Evolutionary conservation across 2,888 invertebrate genomes (phyloP), one percentile per base, ranked within the genome.

Genomic region (Caenorhabditis sp.): DNA sequence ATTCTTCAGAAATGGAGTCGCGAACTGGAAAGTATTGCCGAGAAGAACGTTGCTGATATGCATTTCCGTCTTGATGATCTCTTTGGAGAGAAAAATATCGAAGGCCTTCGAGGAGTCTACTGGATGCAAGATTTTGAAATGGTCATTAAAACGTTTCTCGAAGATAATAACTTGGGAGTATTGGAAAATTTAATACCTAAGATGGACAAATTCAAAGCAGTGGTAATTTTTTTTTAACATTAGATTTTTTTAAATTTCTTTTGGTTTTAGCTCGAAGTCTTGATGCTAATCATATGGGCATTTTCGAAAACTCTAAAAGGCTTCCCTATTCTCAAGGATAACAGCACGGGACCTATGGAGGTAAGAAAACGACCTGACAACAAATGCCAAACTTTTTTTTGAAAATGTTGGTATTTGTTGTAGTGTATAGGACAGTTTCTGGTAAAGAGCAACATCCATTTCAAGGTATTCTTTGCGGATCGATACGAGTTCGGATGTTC

Each of bases 401-500:
- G n/a, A 14, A 44, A 24, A 8, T 14, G 41, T 63, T 35, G 44
- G 44, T 19, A 51, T 68, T 24, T n/a, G n/a, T n/a, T n/a, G n/a
- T n/a, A n/a, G n/a, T n/a, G n/a, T n/a, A n/a, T n/a, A n/a, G n/a
- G n/a, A n/a, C n/a, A n/a, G n/a, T n/a, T n/a, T n/a, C n/a, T n/a
- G n/a, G n/a, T n/a, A n/a, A n/a, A n/a, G n/a, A n/a, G n/a, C n/a
- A n/a, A n/a, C n/a, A n/a, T n/a, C n/a, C n/a, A n/a, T n/a, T n/a
- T n/a, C n/a, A n/a, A n/a, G 10, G 14, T 12, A 22, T 54, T 14
- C 19, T 68, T 0, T 68, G 22, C n/a, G 68, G 31, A 68, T 68
- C 68, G 68, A n/a, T 68, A 35, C 24, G 68, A 68, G 14, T 38
- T 68, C 2, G 68, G 68, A 31, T 68, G 68, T 38, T 16, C 51